A percentile compares a stretch with the other conserved stretches of the same genome.
Evolutionary conservation across 2,888 invertebrate genomes (phyloP).

Genomic region (Esperia sulphurella): DNA sequence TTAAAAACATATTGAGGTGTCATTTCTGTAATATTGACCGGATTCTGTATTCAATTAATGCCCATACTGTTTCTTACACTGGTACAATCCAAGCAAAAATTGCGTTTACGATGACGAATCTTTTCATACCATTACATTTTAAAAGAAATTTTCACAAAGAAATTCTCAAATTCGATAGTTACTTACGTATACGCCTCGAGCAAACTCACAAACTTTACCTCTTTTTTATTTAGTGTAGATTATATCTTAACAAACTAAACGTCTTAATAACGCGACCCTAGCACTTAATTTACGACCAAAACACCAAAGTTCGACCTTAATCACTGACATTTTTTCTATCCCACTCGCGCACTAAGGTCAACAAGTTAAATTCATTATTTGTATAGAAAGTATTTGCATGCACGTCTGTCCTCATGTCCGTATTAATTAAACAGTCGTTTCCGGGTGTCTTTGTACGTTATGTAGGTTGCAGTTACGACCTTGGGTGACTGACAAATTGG

Average conservation of each 20-base stretch:
- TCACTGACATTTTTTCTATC: background rate
- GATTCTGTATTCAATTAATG: too few relatives aligned
- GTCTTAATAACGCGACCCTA: background rate
- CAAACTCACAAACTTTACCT: too few relatives aligned
- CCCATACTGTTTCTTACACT: too few relatives aligned
- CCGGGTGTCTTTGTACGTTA: conserved; percentile 2
- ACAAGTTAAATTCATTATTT: conserved; percentile 14
- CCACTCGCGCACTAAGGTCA: background rate
- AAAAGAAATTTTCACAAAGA: too few relatives aligned
- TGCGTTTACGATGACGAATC: too few relatives aligned
- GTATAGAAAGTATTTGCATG: conserved; percentile 21
- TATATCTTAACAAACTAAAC: background rate
- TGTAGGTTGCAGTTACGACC: background rate
- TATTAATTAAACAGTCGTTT: conserved; percentile 9
- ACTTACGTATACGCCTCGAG: too few relatives aligned
- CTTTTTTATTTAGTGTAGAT: too few relatives aligned
- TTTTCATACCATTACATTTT: too few relatives aligned
- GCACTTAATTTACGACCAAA: background rate
- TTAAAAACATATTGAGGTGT: too few relatives aligned
- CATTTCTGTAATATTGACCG: too few relatives aligned
- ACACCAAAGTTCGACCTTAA: background rate
- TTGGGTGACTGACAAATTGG: background rate
- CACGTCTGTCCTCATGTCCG: conserved; percentile 10
- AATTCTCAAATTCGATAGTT: too few relatives aligned
- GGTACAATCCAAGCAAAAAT: too few relatives aligned